Conservation (phyloP, 2,888 invertebrate genomes). For the Steinernema carpocapsae region DNA sequence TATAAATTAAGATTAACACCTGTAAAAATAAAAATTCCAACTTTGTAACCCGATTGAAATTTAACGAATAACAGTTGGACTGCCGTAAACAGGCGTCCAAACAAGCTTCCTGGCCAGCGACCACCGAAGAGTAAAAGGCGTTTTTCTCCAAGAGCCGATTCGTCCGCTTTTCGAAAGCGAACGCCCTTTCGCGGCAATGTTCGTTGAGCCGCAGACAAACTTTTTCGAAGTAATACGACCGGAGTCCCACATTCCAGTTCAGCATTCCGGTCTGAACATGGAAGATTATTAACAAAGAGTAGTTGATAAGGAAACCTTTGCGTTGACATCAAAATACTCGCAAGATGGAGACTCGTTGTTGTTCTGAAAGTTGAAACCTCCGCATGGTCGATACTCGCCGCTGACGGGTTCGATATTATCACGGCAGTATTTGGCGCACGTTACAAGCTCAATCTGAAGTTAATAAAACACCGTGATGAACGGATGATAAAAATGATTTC, state of each 20-base stretch:
- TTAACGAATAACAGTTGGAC: conserved; percentile 52
- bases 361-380: conserved; percentile 29
- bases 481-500: not conserved
- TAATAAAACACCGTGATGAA: not conserved
- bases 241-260: conserved; percentile 17
- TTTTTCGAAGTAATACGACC: conserved; percentile 46
- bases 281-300: not conserved
- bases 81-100: conserved; percentile 51
- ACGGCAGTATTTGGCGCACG: conserved; percentile 16
- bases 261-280: conserved; percentile 18
- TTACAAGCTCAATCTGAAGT: conserved; percentile 10
- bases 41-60: conserved; percentile 49
- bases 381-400: conserved; percentile 5
- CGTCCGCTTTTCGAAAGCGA: conserved; percentile 40
- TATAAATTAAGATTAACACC: not conserved
- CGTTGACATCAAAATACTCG: conserved; percentile 16
- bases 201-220: conserved; percentile 42
- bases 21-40: not conserved
- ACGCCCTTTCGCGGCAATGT: conserved; percentile 40
- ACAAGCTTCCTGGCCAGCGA: conserved; percentile 43
- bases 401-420: not conserved
- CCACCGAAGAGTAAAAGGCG: conserved; percentile 35
- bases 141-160: conserved; percentile 21
- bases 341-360: conserved; percentile 24
- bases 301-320: not conserved